These are phyloP conservation scores for Anguilla anguilla DNA, from an alignment of 2,797 vertebrate genomes.

Conservation along the genomic window DNA sequence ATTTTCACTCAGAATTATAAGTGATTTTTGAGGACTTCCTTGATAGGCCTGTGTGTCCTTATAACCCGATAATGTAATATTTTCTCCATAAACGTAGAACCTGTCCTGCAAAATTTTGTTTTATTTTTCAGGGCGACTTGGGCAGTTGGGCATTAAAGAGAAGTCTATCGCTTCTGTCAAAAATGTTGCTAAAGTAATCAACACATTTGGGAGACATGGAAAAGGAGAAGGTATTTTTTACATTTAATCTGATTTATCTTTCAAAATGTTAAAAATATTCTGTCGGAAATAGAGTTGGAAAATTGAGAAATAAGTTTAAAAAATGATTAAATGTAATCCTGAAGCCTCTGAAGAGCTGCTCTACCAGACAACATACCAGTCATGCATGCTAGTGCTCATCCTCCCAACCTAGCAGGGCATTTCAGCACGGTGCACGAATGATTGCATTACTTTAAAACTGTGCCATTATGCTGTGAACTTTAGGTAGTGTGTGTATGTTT, in stretches of 20 bases:
- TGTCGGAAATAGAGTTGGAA: neutral
- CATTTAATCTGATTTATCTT: neutral
- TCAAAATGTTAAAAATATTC: neutral
- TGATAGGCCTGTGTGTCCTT: neutral
- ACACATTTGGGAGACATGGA: constrained; percentile 83
- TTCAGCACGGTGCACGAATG: neutral
- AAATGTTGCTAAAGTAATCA: constrained; percentile 84
- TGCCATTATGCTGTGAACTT: neutral
- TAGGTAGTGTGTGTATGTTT: neutral
- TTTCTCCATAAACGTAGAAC: neutral
- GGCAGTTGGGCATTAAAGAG: constrained; percentile 88
- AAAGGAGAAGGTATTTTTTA: constrained; percentile 83
- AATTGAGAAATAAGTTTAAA: neutral
- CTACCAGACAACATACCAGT: neutral
- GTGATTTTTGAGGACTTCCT: neutral
- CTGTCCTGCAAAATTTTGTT: neutral
- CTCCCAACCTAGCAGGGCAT: neutral
- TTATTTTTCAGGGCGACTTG: constrained; percentile 77
- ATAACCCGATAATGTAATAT: neutral
- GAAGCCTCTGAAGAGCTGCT: neutral
- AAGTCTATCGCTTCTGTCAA: constrained; percentile 75
- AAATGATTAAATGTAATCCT: neutral
- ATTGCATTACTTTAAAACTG: too few relatives aligned
- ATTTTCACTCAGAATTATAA: neutral
- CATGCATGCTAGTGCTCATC: neutral